Evolutionary conservation across 2,113 vertebrate genomes (phyloP), one percentile per base, ranked within the genome.

Genomic region (Euleptes europaea): DNA sequence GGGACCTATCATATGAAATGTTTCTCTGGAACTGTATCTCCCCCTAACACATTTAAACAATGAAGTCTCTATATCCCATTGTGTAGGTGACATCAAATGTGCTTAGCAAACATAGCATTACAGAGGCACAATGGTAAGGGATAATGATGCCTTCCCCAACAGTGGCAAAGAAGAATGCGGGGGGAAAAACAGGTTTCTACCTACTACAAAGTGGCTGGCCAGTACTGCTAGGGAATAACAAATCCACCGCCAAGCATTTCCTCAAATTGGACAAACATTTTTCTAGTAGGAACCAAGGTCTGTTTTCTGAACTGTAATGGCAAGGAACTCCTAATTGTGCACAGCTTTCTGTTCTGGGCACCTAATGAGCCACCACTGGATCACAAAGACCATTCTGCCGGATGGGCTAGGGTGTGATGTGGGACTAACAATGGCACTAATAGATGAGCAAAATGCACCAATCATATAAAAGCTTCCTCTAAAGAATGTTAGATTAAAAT

Each of bases 271-370:
- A 82, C 89, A 91, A 92, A 87, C 80, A 90, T 86, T 80, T 92
- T 91, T 91, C 47, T 75, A 86, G 49, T 60, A 69, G 70, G 82
- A 90, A 91, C 93, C 86, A 76, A 92, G 88, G 77, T 91, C 23
- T 82, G 87, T 87, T 93, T 93, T 84, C 86, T 86, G 84, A 90
- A 82, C 87, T 88, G 82, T 65, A 60, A 88, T 65, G 83, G 60
- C 90, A 66, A 94, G 78, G 91, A 92, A 86, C 71, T 71, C 86
- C 78, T 93, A 94, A 94, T 84, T 94, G 89, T 76, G 74, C 84
- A 82, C 92, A 89, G 86, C 85, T 84, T 80, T 82, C 49, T 84
- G 82, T 90, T 86, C 65, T 90, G 81, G 84, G 69, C 84, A 84
- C 75, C 89, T 94, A 92, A 94, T 86, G 90, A 93, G 79, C 78